Base-by-base conservation (phyloP, 2,113 vertebrate species). In the Antennarius striatus region DNA sequence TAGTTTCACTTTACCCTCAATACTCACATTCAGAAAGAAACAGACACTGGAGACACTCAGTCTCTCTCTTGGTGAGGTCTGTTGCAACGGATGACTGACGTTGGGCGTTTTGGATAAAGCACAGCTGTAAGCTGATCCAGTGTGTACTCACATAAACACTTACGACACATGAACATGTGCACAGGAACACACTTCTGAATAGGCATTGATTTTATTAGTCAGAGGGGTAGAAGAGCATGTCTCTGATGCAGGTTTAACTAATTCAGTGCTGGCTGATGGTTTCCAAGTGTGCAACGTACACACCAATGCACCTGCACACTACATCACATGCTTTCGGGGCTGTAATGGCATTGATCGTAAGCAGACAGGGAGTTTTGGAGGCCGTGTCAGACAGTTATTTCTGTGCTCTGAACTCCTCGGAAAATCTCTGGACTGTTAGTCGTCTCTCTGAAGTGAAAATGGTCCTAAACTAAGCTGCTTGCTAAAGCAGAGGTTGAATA, bases 271-370 rank as follows among this genome's bases (percentile, higher is more conserved):
- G 14, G 45, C 52, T 51, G 17, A 50, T 36, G 55, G 10, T 40
- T 55, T 29, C 11, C 53, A 55, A 57, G 45, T 17, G 13, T 36
- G 32, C 5, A 2, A 36, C 32, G 32, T 36, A 36, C 58, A 61
- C 62, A 60, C 46, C 1, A 10, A 59, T 3, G 13, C 30, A 60
- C 48, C 51, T 1, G 5, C 15, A 45, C 30, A 36, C 29, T 78
- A 10, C 16, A 58, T 2, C 16, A 55, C 54, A 68, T 6, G 52
- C 14, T 29, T 73, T 54, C n/a, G 22, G 57, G 56, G 39, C 55
- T 69, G 28, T 54, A 64, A 65, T 61, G 46, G 60, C 65, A 79
- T 72, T 63, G 63, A 81, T 81, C 9, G 30, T 36, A 53, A 66
- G 54, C 57, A 57, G 46, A 39, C 36, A 12, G 60, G 74, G 51